These are phyloP conservation scores for Solenodon paradoxus DNA, from an alignment of 2,113 vertebrate genomes.

Conservation along the genomic window DNA sequence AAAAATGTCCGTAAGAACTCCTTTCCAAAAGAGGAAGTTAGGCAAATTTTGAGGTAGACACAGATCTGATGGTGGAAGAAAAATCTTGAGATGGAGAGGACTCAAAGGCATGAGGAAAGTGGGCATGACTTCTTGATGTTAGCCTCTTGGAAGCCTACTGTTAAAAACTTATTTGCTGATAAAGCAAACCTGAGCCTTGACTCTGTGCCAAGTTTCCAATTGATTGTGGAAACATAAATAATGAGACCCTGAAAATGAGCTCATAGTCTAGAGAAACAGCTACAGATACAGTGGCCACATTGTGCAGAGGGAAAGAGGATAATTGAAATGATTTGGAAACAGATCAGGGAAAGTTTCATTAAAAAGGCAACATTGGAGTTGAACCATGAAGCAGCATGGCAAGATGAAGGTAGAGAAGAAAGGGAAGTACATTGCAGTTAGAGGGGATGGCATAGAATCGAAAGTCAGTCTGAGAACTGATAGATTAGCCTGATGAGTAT, in stretches of 20 bases:
- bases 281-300: background rate
- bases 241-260: conserved; percentile 1
- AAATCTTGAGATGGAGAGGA: background rate
- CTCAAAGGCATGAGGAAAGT: background rate
- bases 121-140: background rate
- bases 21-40: background rate
- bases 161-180: background rate
- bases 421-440: background rate
- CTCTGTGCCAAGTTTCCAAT: background rate
- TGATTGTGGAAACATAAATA: background rate
- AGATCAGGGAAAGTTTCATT: background rate
- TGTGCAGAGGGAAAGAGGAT: background rate
- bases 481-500: background rate
- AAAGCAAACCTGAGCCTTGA: background rate
- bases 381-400: background rate
- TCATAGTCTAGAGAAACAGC: background rate
- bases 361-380: background rate
- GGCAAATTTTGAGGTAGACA: background rate
- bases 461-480: background rate
- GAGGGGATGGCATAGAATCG: background rate
- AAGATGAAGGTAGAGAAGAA: background rate
- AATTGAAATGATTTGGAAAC: background rate
- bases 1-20: background rate
- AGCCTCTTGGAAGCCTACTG: background rate
- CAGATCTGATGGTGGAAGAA: background rate